Percentiles rank a stretch among this genome's conserved stretches.
These are phyloP conservation scores for Peromyscus melanophrys DNA, from an alignment of 2,797 vertebrate genomes.

Conservation along the genomic window DNA sequence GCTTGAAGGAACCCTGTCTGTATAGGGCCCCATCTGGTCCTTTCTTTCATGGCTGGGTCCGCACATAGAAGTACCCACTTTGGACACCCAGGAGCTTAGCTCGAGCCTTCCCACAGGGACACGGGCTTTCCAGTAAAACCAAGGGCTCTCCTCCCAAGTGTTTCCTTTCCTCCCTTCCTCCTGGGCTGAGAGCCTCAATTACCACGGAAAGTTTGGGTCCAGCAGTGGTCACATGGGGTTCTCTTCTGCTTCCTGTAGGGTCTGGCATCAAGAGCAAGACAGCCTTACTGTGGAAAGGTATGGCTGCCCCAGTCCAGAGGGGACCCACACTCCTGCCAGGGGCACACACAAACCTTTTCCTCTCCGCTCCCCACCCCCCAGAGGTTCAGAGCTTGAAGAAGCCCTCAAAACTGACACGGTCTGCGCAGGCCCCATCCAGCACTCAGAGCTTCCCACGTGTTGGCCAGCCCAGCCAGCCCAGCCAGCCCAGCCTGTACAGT, in stretches of 20 bases:
- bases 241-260: constrained; percentile 24
- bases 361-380: neutral
- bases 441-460: neutral
- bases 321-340: accelerated
- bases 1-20: neutral
- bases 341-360: neutral
- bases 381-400: constrained; percentile 21
- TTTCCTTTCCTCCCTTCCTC: neutral
- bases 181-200: neutral
- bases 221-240: neutral
- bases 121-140: neutral
- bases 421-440: accelerated
- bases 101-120: neutral
- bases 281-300: constrained; percentile 6
- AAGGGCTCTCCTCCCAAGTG: neutral
- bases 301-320: neutral
- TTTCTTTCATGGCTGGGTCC: neutral
- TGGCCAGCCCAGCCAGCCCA: neutral
- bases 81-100: neutral
- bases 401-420: accelerated
- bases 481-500: neutral
- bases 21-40: neutral
- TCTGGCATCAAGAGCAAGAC: neutral
- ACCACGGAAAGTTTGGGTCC: neutral
- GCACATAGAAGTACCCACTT: neutral